Base-by-base conservation (phyloP, 2,888 invertebrate species). In the Ectropis crepuscularia region DNA sequence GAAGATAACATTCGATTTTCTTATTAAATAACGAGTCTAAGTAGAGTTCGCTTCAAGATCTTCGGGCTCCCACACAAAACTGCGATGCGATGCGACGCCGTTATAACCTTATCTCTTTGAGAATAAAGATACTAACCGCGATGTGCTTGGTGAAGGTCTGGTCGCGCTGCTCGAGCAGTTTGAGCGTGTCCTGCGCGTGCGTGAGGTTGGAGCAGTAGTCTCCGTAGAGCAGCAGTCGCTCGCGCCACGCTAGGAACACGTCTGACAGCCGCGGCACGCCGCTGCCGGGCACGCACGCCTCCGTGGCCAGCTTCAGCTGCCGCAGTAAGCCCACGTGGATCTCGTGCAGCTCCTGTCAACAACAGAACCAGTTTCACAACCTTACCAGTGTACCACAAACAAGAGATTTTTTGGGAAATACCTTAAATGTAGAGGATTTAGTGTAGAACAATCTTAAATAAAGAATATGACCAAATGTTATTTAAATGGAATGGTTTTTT, bases 181-280 rank as follows among this genome's bases (percentile, higher is more conserved):
- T 97, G 63, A 99, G 94, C 63, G 95, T 93, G 69, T 96, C 96
- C 82, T 98, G 98, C n/a, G 99, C 98, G 58, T 94, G 93, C 0
- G 98, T 96, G 67, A 99, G 94, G 87, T 98, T 98, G 51, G 99
- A 97, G 92, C 99, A 99, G 88, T 99, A 99, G 81, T 97, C 97
- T 10, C 99, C 99, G 82, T 99, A 99, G 60, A 98, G 95, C 42
- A 99, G 94, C 83, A 99, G 96, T 67, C 96, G 95, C 82, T 98
- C 97, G 75, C 98, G 96, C 95, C 97, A 98, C 75, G 96, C 96
- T 54, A 98, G 94, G 92, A 99, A 99, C 69, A 97, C 97, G 83
- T 96, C 96, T 53, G 97, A 96, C 57, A 98, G 80, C 0, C 91
- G 85, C 55, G 92, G 93, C 50, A 89, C 84, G 0, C 88, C 89